Base-by-base conservation (phyloP, 2,113 vertebrate species). In the Cynocephalus volans region DNA sequence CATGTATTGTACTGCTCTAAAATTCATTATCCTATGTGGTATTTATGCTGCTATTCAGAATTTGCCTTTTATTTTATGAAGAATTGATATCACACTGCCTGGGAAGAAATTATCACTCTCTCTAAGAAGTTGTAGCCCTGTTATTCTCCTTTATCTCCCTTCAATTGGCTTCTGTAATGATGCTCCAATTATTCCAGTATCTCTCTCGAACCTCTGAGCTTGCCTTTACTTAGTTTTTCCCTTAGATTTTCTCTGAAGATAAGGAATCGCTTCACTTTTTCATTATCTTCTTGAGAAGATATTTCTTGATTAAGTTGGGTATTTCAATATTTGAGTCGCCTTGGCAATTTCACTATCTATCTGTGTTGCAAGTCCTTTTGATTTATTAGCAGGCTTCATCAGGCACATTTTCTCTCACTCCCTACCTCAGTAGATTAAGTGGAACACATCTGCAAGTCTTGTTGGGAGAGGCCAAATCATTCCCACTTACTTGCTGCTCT, bases 311-410 rank as follows among this genome's bases (percentile, higher is more conserved):
- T 58, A 70, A 65, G 10, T 60, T 88, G 60, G 84, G 79, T 79
- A 76, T 93, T 96, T 92, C 41, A 75, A 23, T 80, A 92, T 83
- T 93, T 81, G 79, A 92, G 60, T 87, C 86, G 92, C 93, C 95
- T 93, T 97, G 95, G 89, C 87, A 73, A 69, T 54, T 87, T 45
- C 75, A 52, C 12, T 50, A 2, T 90, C 54, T 85, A 69, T 65
- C 80, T 54, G 12, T 48, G 33, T 75, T 94, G 79, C 33, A 84
- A 82, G 76, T 67, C 26, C 83, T 79, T 73, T 77, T 96, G 96
- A 97, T 97, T 95, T 93, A 95, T 97, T 28, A 67, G 17, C 21
- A 87, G 21, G 12, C 50, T 95, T 77, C 80, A 54, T 81, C 50
- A 90, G 33, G 76, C 65, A 31, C 54, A 62, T 79, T 93, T 82